These are phyloP conservation scores for Cydia strobilella DNA, from an alignment of 1,140 invertebrate genomes.

Conservation along the genomic window DNA sequence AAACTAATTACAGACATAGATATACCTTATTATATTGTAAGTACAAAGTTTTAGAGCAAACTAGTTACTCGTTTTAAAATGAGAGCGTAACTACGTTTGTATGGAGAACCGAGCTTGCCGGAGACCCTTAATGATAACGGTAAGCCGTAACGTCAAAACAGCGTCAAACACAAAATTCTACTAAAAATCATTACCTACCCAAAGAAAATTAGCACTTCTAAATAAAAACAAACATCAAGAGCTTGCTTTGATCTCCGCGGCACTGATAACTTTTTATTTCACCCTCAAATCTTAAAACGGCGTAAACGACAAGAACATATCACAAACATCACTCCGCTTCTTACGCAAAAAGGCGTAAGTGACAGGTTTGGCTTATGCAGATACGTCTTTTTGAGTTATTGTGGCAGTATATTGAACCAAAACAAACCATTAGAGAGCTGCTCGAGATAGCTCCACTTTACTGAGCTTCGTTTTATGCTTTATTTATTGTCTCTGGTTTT, in stretches of 20 bases:
- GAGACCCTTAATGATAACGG: too few relatives aligned
- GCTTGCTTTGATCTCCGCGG: constrained; percentile 19
- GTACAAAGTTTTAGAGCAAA: too few relatives aligned
- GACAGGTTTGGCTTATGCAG: neutral
- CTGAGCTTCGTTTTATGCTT: constrained; percentile 59
- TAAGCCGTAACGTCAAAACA: neutral
- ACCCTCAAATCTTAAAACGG: neutral
- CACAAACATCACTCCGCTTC: neutral
- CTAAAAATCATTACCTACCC: constrained; percentile 4
- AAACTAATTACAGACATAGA: too few relatives aligned
- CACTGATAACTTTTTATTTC: constrained; percentile 50
- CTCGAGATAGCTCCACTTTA: constrained; percentile 67
- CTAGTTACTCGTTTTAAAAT: too few relatives aligned
- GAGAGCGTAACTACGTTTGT: too few relatives aligned
- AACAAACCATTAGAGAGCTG: constrained; percentile 71
- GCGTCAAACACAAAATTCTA: neutral
- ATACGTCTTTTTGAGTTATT: constrained; percentile 56
- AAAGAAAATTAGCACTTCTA: constrained; percentile 29
- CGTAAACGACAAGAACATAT: neutral
- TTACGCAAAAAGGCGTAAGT: neutral
- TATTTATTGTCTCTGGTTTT: constrained; percentile 48
- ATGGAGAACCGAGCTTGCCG: too few relatives aligned
- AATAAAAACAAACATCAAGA: constrained; percentile 27
- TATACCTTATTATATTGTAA: too few relatives aligned
- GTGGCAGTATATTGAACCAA: constrained; percentile 49